phyloP scores from a whole-genome alignment of 2,113 vertebrate species.

The Dipodomys merriami region DNA sequence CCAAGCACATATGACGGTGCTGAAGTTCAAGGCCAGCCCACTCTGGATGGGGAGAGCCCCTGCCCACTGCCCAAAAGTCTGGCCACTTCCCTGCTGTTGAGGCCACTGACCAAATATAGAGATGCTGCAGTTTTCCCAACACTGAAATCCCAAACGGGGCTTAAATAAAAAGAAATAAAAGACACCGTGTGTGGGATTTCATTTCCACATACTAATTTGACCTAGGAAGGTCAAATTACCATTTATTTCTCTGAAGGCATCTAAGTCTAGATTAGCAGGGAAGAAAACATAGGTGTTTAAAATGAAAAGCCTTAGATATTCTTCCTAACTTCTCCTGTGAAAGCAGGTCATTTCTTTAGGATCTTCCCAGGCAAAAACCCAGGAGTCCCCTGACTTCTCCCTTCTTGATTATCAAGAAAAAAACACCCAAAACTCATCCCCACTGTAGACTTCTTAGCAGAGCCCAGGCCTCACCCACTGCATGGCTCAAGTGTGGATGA shows the following conservation, averaged over 20 bases:
- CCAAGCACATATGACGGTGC: accelerated
- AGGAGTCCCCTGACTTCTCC: neutral
- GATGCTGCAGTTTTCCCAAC: neutral
- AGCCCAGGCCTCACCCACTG: neutral
- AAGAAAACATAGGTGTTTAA: conserved; percentile 20
- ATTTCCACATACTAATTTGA: conserved; percentile 49
- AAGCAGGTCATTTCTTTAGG: neutral
- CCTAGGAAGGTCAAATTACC: conserved; percentile 12
- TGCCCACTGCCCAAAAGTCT: neutral
- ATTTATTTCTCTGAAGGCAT: conserved; percentile 58
- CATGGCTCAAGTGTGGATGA: neutral
- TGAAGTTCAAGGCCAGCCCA: neutral
- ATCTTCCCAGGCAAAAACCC: neutral
- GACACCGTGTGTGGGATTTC: neutral
- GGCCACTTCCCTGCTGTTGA: neutral
- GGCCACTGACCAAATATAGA: neutral
- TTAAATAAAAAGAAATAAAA: conserved; percentile 27
- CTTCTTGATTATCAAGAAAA: neutral
- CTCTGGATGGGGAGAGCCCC: neutral
- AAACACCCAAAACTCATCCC: neutral
- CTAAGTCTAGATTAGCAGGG: neutral
- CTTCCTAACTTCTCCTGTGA: neutral
- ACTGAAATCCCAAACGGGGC: neutral
- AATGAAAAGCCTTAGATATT: neutral
- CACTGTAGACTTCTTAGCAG: neutral